Conservation (phyloP, 1,140 invertebrate species). For the Hestina assimilis region DNA sequence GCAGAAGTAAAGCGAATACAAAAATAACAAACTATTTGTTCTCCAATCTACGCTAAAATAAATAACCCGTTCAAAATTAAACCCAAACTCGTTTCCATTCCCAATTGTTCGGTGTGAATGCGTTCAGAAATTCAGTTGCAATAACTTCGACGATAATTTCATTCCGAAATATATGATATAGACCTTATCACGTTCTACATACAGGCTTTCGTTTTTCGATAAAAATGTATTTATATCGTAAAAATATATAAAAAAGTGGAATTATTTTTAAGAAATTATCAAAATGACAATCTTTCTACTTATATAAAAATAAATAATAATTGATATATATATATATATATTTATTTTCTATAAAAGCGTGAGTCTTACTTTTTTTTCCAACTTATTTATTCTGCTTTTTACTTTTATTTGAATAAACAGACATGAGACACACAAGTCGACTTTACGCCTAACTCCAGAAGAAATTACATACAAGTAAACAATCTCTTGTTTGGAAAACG, state of each 20-base stretch:
- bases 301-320: no score
- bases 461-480: not conserved
- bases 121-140: conserved; percentile 9
- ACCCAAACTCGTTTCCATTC: conserved; percentile 4
- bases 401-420: not conserved
- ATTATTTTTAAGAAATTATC: no score
- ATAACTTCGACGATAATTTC: conserved; percentile 2
- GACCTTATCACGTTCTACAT: not conserved
- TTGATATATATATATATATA: no score
- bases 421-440: not conserved
- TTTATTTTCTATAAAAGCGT: no score
- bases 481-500: not conserved
- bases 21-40: conserved; percentile 10
- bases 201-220: not conserved
- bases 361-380: no score
- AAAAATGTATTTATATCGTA: not conserved
- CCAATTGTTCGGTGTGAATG: conserved; percentile 14
- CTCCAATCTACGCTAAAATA: conserved; percentile 12
- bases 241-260: no score
- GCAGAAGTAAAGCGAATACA: conserved; percentile 1
- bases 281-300: no score
- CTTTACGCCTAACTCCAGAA: not conserved
- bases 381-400: no score
- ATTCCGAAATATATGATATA: not conserved
- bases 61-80: conserved; percentile 17